These are phyloP conservation scores for Phyllostomus discolor DNA, from an alignment of 2,113 vertebrate genomes.

Conservation along the genomic window DNA sequence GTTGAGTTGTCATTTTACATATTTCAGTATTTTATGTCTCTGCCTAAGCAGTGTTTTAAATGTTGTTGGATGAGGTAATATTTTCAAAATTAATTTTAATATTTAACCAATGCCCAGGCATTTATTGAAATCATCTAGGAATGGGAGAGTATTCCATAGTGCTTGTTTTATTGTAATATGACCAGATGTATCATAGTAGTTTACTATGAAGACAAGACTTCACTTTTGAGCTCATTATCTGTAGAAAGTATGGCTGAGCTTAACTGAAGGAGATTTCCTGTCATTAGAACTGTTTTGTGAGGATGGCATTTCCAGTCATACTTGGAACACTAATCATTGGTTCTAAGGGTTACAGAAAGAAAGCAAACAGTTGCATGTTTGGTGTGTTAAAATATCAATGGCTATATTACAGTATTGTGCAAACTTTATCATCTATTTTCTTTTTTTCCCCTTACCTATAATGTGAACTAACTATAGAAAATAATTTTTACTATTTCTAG, in stretches of 20 bases:
- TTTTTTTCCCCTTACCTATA: neutral
- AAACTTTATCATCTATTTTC: neutral
- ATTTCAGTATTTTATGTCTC: conserved; percentile 49
- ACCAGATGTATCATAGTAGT: conserved; percentile 45
- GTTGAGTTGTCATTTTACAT: conserved; percentile 62
- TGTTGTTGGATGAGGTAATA: conserved; percentile 56
- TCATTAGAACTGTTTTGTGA: conserved; percentile 26
- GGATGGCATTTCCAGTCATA: conserved; percentile 11
- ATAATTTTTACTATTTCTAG: conserved; percentile 1
- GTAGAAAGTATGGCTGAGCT: conserved; percentile 20
- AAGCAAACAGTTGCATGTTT: conserved; percentile 48
- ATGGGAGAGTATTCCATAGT: conserved; percentile 27
- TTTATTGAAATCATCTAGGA: conserved; percentile 56
- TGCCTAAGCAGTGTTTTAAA: conserved; percentile 50
- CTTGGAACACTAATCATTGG: neutral
- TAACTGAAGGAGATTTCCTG: conserved; percentile 44
- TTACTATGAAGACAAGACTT: conserved; percentile 37
- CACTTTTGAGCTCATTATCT: conserved; percentile 38
- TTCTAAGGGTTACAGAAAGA: conserved; percentile 32
- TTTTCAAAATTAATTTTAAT: conserved; percentile 37
- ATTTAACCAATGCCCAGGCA: conserved; percentile 23
- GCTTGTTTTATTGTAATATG: conserved; percentile 43
- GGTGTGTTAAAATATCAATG: conserved; percentile 36
- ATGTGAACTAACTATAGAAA: neutral
- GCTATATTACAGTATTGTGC: neutral